Base-by-base conservation (phyloP, 2,797 vertebrate genomes). In the Pelodytes ibericus region DNA sequence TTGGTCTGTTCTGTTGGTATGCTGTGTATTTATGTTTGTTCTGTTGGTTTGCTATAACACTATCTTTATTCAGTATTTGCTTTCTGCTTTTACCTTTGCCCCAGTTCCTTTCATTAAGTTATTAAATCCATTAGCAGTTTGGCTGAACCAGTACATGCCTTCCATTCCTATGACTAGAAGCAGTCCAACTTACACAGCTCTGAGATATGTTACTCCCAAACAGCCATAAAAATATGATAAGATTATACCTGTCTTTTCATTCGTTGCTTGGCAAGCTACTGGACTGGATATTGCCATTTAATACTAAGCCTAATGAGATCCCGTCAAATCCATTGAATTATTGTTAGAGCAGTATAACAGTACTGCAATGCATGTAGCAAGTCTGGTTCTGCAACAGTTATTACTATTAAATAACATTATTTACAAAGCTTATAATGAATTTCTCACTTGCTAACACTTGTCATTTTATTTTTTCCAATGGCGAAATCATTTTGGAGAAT, bases 131-230 rank as follows among this genome's bases (percentile, higher is more conserved):
- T 44, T 16, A 44, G 18, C 41, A 53, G 39, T 39, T 73, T 73
- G 61, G 60, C 71, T 2, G 22, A 22, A 27, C 3, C 18, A 39
- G 24, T 20, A 15, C 22, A 75, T 60, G 26, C 15, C 25, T 59
- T 59, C 59, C 27, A 75, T 67, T 47, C 36, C 27, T 65, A 27
- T n/a, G 10, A 25, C 7, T 9, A 5, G 22, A 26, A 31, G 8
- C 29, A 29, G 22, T 39, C 18, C 27, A 27, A 59, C 39, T 75
- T 61, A 25, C 56, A 33, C 8, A 66, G 4, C 20, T 36, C 61
- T 2, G 30, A 60, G 65, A 67, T 68, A 75, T 60, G 57, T 68
- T 58, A n/a, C n/a, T 49, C 56, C n/a, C 16, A 25, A 27, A 6
- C 3, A 1, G 27, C 41, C 16, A 61, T 39, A 72, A 53, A 53